Evolutionary conservation across 2,888 invertebrate genomes (phyloP).

Genomic region (Eugnorisma glareosa): DNA sequence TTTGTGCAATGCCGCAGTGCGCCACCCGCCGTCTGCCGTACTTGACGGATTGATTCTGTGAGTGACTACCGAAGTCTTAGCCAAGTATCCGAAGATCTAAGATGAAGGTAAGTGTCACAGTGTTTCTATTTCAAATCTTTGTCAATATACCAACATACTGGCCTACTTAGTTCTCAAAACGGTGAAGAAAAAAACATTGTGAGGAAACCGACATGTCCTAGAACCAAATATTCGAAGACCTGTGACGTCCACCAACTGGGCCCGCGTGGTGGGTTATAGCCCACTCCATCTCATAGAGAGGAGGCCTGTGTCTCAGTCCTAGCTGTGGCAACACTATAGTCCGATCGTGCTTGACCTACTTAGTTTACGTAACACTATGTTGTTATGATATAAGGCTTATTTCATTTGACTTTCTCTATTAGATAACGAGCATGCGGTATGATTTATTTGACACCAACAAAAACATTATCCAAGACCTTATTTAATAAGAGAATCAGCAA

Average conservation of each 20-base stretch:
- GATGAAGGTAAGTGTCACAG: not conserved
- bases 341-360: not conserved
- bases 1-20: slow-evolving; percentile 9
- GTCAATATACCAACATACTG: not conserved
- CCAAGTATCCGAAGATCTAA: not conserved
- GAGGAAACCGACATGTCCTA: not conserved
- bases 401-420: not conserved
- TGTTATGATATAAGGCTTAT: not conserved
- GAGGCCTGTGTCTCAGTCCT: not conserved
- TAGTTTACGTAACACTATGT: not conserved
- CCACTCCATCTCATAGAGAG: not conserved
- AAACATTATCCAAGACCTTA: not conserved
- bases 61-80: not conserved
- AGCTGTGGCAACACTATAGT: not conserved
- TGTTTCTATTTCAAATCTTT: not conserved
- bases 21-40: not conserved
- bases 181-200: not conserved
- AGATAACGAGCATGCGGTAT: not conserved
- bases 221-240: not conserved
- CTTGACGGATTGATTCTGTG: not conserved
- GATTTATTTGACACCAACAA: not conserved
- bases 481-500: too few species aligned
- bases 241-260: not conserved
- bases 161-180: not conserved
- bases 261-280: not conserved